Conservation (phyloP, 2,797 vertebrate genomes). For the Falco concolor region DNA sequence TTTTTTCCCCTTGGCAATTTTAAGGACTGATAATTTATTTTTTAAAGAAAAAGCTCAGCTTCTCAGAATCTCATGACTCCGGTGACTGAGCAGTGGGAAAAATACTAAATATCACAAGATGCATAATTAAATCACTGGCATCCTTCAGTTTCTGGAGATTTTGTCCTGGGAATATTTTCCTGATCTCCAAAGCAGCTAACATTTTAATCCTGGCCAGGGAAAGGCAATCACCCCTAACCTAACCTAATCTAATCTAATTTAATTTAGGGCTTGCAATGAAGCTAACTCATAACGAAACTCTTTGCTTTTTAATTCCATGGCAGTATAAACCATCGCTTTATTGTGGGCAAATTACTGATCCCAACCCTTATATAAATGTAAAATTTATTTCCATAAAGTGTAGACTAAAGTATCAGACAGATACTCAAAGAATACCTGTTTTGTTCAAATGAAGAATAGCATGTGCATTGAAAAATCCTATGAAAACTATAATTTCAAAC, state of each 20-base stretch:
- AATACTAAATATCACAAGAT: neutral
- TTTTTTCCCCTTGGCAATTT: neutral
- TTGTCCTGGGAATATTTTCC: conserved; percentile 1
- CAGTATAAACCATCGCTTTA: neutral
- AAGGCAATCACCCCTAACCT: neutral
- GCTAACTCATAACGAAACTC: neutral
- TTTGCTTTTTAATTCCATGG: neutral
- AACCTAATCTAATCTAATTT: neutral
- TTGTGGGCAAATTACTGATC: neutral
- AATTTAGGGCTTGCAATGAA: neutral
- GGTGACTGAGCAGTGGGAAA: neutral
- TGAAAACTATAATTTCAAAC: neutral
- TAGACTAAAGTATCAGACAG: neutral
- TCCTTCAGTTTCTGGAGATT: neutral
- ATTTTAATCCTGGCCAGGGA: neutral
- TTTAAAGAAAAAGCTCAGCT: neutral
- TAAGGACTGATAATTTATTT: neutral
- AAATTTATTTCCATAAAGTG: neutral
- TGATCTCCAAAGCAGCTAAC: neutral
- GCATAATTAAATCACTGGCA: neutral
- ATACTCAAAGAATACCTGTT: neutral
- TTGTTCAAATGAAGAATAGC: neutral
- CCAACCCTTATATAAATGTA: neutral
- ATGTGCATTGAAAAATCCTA: neutral
- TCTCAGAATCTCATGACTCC: neutral